Percentiles rank a stretch among this genome's conserved stretches.
These are phyloP conservation scores for Goniozus legneri DNA, from an alignment of 1,140 invertebrate genomes.

Conservation along the genomic window DNA sequence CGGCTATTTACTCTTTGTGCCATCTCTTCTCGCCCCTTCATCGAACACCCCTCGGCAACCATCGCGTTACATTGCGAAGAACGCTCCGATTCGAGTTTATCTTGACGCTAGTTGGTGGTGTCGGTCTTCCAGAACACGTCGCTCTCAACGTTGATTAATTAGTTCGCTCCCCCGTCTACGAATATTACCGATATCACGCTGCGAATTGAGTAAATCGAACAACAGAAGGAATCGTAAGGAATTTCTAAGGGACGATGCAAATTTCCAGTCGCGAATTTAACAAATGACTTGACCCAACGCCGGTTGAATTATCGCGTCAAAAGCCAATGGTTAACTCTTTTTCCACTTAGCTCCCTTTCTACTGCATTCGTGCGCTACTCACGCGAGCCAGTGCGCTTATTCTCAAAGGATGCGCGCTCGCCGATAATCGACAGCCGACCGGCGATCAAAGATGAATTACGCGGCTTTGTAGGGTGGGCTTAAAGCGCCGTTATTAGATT, in stretches of 20 bases:
- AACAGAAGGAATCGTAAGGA: too few relatives aligned
- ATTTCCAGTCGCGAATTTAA: too few relatives aligned
- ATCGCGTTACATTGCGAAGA: constrained; percentile 19
- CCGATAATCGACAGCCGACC: constrained; percentile 3
- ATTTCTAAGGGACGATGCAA: too few relatives aligned
- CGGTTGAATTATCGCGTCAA: too few relatives aligned
- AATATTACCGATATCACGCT: too few relatives aligned
- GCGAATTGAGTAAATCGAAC: too few relatives aligned
- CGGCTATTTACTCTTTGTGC: constrained; percentile 31
- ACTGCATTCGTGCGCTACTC: not conserved
- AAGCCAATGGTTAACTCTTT: too few relatives aligned
- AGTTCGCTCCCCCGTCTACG: too few relatives aligned
- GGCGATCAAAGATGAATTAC: constrained; percentile 2
- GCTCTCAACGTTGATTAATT: constrained; percentile 31
- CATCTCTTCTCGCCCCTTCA: constrained; percentile 3
- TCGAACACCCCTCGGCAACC: not conserved
- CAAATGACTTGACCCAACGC: too few relatives aligned
- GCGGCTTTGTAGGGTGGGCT: not conserved
- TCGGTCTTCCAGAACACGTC: constrained; percentile 25
- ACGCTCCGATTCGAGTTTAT: constrained; percentile 38
- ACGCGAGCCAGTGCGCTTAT: not conserved
- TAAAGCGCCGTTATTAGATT: constrained; percentile 6
- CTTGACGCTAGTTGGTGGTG: too few relatives aligned
- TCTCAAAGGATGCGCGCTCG: not conserved
- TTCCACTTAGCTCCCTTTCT: not conserved